These are phyloP conservation scores for Lagocephalus sceleratus DNA, from an alignment of 2,797 vertebrate species.

Conservation along the genomic window DNA sequence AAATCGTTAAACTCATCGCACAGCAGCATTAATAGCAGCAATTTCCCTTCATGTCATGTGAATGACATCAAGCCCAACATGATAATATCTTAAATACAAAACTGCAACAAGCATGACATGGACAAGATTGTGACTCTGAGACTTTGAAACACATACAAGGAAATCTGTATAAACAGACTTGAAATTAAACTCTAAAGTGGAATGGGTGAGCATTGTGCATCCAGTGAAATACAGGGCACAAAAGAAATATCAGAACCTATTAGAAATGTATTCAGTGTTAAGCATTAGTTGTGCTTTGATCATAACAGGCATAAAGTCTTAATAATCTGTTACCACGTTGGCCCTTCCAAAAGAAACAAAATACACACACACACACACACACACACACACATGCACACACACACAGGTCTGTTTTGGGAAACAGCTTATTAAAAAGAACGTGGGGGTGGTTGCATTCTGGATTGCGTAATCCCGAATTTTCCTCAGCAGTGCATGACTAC, in stretches of 20 bases:
- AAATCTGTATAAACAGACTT: too few relatives aligned
- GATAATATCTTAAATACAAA: conserved; percentile 59
- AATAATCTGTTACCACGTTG: conserved; percentile 27
- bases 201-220: neutral
- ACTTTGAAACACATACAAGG: too few relatives aligned
- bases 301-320: conserved; percentile 16
- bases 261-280: neutral
- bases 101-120: conserved; percentile 43
- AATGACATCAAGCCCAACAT: conserved; percentile 52
- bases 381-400: conserved; percentile 2
- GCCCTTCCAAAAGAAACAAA: conserved; percentile 2
- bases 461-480: conserved; percentile 67
- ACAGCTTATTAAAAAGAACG: conserved; percentile 57
- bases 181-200: too few relatives aligned
- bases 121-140: neutral
- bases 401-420: conserved; percentile 55
- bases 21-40: conserved; percentile 46
- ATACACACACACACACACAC: conserved; percentile 4
- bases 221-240: neutral
- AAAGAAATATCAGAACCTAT: neutral
- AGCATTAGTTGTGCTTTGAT: conserved; percentile 2
- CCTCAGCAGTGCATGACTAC: conserved; percentile 55
- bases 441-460: conserved; percentile 57
- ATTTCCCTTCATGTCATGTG: conserved; percentile 63
- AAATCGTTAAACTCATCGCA: conserved; percentile 29